A percentile compares a stretch with the other conserved stretches of the same genome.
Conservation (phyloP, 2,113 vertebrate species). For the Mobula hypostoma region DNA sequence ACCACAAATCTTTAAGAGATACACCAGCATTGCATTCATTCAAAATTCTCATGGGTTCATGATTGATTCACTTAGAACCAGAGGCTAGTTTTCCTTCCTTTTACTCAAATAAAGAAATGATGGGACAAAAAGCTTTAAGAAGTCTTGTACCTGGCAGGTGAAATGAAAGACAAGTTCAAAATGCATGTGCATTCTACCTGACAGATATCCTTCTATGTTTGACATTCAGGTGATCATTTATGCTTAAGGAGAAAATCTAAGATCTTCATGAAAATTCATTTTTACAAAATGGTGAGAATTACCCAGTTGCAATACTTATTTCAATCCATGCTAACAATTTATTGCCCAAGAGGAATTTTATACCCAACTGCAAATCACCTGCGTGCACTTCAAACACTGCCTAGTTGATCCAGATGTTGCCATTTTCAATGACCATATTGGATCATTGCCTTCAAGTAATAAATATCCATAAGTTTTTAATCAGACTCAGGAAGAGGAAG, state of each 20-base stretch:
- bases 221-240: not conserved
- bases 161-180: not conserved
- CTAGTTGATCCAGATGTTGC: not conserved
- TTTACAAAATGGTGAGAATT: not conserved
- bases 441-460: not conserved
- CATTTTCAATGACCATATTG: not conserved
- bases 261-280: not conserved
- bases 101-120: too few relatives aligned
- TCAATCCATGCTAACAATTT: not conserved
- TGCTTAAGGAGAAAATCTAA: not conserved
- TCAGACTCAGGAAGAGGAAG: too few relatives aligned
- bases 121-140: not conserved
- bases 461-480: not conserved
- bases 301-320: not conserved
- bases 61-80: not conserved
- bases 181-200: not conserved
- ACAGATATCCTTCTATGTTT: not conserved
- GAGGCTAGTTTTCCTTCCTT: not conserved
- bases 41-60: not conserved
- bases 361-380: too few relatives aligned
- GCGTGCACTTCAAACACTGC: not conserved
- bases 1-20: not conserved
- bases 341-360: not conserved
- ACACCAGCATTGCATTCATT: not conserved
- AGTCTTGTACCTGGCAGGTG: not conserved